Conservation (phyloP, 2,797 vertebrate species). For the Falco rusticolus region DNA sequence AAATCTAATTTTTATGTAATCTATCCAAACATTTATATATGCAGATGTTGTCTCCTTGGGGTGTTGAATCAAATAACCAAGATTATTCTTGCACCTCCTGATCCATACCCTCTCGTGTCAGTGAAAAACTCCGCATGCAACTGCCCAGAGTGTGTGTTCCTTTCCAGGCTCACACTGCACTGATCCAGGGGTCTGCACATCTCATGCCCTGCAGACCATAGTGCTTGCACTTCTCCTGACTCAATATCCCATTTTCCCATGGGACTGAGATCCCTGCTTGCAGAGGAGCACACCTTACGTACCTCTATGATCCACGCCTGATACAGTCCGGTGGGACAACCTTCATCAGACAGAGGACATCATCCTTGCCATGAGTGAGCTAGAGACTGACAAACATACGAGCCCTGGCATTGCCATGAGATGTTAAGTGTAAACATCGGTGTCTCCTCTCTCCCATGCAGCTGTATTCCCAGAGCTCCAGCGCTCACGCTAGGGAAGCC, state of each 20-base stretch:
- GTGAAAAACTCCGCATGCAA: not conserved
- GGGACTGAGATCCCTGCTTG: not conserved
- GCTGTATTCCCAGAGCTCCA: not conserved
- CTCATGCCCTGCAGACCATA: not conserved
- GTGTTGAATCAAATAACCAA: not conserved
- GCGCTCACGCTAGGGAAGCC: not conserved
- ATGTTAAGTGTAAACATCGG: fast-evolving
- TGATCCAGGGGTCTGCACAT: not conserved
- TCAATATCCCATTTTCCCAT: not conserved
- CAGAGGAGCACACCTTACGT: not conserved
- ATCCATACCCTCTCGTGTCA: not conserved
- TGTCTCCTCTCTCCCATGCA: not conserved
- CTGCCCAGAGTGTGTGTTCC: not conserved
- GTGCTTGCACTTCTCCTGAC: not conserved
- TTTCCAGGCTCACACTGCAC: not conserved
- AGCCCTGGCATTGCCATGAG: not conserved
- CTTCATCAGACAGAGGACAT: not conserved
- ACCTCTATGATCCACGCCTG: not conserved
- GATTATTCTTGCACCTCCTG: not conserved
- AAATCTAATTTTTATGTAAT: not conserved
- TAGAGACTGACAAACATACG: not conserved
- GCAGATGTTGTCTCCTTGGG: not conserved
- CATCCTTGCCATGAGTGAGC: not conserved
- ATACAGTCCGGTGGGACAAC: not conserved
- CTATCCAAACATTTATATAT: not conserved